A percentile compares a stretch with the other conserved stretches of the same genome.
Conservation (phyloP, 2,888 invertebrate species). For the Aricia artaxerxes region DNA sequence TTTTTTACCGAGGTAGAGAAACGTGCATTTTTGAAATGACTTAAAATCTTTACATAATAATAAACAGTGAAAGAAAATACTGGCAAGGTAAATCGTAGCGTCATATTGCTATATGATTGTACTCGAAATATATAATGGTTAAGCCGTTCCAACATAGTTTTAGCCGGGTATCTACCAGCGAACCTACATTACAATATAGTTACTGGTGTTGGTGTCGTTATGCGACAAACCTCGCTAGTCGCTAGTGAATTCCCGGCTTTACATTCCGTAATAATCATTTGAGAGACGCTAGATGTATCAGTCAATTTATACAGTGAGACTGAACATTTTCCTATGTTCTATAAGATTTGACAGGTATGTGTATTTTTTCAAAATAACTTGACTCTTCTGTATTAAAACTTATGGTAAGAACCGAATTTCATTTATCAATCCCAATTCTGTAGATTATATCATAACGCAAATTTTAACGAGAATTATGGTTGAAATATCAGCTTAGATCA, state of each 20-base stretch:
- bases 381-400: constrained; percentile 61
- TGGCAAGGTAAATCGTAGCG: constrained; percentile 5
- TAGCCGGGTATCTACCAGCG: background rate
- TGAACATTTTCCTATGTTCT: constrained; percentile 56
- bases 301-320: constrained; percentile 66
- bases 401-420: constrained; percentile 49
- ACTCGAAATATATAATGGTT: constrained; percentile 15
- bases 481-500: constrained; percentile 9
- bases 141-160: background rate
- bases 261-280: constrained; percentile 27
- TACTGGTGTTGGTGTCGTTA: background rate
- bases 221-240: background rate
- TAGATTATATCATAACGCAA: background rate
- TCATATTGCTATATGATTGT: constrained; percentile 17
- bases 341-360: constrained; percentile 51
- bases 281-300: constrained; percentile 41
- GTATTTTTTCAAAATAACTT: constrained; percentile 68
- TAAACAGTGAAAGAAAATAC: background rate
- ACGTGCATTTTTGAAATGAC: too few species aligned
- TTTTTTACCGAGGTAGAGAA: background rate
- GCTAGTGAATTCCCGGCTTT: background rate
- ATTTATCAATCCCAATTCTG: constrained; percentile 30
- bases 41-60: background rate
- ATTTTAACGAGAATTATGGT: background rate
- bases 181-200: background rate